Evolutionary conservation across 2,797 vertebrate species (phyloP).

Genomic region (Ambastaia sidthimunki): DNA sequence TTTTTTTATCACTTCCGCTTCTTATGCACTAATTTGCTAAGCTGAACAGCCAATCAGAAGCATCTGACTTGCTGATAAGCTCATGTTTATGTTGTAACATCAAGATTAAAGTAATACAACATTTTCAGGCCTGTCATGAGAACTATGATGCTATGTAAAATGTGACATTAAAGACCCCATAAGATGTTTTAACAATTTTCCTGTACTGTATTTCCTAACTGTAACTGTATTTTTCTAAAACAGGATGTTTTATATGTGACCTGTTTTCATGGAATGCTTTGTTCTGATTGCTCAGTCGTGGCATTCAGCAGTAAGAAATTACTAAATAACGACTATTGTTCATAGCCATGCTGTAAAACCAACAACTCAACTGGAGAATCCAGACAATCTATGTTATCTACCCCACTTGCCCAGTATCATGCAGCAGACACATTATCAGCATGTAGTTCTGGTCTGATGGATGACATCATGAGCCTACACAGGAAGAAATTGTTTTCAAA

Average conservation of each 20-base stretch:
- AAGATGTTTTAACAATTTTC: background rate
- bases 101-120: background rate
- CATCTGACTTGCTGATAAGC: no score
- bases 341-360: background rate
- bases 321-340: background rate
- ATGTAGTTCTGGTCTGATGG: no score
- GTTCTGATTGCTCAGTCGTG: background rate
- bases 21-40: no score
- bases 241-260: background rate
- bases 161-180: background rate
- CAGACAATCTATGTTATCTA: background rate
- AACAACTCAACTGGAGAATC: background rate
- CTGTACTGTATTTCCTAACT: background rate
- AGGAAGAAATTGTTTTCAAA: background rate
- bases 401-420: background rate
- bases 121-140: background rate
- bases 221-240: background rate
- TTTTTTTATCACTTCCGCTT: no score
- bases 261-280: background rate
- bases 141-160: background rate
- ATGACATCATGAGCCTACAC: background rate
- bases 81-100: background rate
- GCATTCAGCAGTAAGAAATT: background rate
- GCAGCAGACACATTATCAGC: background rate
- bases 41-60: no score